Conservation (phyloP, 2,797 vertebrate genomes). For the Chelidonichthys spinosus region DNA sequence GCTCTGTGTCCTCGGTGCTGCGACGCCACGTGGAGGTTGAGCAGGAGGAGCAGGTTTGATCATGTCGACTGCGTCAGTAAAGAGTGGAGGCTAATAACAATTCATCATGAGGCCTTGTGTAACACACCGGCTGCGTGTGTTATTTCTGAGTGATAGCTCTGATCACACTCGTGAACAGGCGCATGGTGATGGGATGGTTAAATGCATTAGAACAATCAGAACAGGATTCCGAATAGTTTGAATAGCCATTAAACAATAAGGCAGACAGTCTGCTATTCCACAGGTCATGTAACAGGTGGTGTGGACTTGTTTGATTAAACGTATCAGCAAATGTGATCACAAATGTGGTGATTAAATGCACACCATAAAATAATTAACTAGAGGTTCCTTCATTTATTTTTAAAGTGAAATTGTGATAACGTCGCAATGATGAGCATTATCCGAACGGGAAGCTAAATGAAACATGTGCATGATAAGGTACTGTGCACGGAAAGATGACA, state of each 20-base stretch:
- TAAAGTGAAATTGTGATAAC: background rate
- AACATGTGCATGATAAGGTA: slow-evolving; percentile 10
- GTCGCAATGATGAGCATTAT: background rate
- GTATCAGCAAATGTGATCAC: background rate
- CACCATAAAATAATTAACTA: background rate
- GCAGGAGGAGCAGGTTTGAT: background rate
- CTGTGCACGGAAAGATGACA: slow-evolving; percentile 50
- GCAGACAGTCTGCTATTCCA: slow-evolving; percentile 51
- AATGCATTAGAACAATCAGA: slow-evolving; percentile 62
- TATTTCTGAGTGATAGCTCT: slow-evolving; percentile 27
- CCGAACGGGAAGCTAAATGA: slow-evolving; percentile 21
- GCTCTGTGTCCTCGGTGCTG: slow-evolving; percentile 4
- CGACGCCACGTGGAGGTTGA: slow-evolving; percentile 11
- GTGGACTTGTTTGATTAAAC: slow-evolving; percentile 16
- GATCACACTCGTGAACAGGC: slow-evolving; percentile 37
- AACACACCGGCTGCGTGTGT: slow-evolving; percentile 21
- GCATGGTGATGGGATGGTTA: slow-evolving; percentile 56
- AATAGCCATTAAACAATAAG: slow-evolving; percentile 68
- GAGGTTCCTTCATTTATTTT: background rate
- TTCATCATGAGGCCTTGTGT: slow-evolving; percentile 20
- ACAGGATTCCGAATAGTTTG: slow-evolving; percentile 61
- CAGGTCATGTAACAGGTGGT: slow-evolving; percentile 30
- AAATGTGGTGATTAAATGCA: background rate
- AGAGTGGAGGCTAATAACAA: slow-evolving; percentile 40
- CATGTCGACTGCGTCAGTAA: slow-evolving; percentile 5